Evolutionary conservation across 1,140 invertebrate genomes (phyloP), one percentile per base, ranked within the genome.

Genomic region (Pogonomyrmex barbatus): DNA sequence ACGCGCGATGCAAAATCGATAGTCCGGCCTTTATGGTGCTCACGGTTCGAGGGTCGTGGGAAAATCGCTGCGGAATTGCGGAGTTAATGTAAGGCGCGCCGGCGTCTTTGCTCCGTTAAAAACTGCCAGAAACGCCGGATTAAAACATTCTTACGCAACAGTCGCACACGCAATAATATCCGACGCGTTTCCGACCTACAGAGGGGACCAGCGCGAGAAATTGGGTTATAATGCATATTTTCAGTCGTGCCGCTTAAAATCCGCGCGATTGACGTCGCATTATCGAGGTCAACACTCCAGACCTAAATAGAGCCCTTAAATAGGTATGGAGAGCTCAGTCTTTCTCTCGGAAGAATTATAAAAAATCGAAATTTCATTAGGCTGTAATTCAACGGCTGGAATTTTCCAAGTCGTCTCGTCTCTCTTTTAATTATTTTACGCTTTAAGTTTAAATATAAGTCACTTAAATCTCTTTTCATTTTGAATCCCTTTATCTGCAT

Each of bases 101-200:
- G 77, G 62, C 60, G 52, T 75, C 73, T 85, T 78, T 78, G 58
- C 73, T 56, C 70, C 17, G 33, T 81, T 12, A 12, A 79, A 81
- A 88, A 60, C 56, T 33, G 77, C 5, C 58, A 52, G 52, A 73
- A 60, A 63, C 39, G 30, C 45, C 17, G 47, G 58, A 63, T 62
- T 30, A 9, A 78, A 30, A 76, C 65, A 62, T 30, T n/a, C 36
- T 85, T 85, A 52, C 73, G 78, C 67, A 89, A 89, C 73, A 42
- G 56, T 78, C 77, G 24, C 73, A 70, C 79, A 65, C 79, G 54
- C 79, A 84, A 89, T 88, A 89, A 88, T 89, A 85, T 54, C 73
- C 88, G 87, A 88, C 87, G 87, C 81, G 39, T 89, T 89, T 77
- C 79, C 33, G 58, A 71, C 36, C 70, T 30, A 3, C 8, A 4